A percentile compares a stretch with the other conserved stretches of the same genome.
Conservation (phyloP, 2,888 invertebrate species). For the Mimachlamys varia region DNA sequence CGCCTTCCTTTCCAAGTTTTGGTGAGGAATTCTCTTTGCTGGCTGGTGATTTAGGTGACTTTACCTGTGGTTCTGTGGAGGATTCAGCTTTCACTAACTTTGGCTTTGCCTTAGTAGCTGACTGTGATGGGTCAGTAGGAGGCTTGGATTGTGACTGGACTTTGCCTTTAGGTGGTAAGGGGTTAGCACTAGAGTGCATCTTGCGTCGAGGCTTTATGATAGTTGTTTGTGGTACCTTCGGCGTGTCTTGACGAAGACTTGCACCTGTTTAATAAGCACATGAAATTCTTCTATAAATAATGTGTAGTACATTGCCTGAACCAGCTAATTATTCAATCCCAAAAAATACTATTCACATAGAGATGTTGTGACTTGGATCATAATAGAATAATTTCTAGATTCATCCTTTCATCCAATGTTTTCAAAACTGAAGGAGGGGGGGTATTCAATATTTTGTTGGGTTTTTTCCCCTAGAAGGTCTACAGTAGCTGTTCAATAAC, state of each 20-base stretch:
- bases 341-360: too few relatives aligned
- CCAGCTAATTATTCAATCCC: not conserved
- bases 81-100: not conserved
- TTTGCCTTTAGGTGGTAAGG: slow-evolving; percentile 17
- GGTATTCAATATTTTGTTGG: too few relatives aligned
- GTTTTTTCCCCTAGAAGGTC: too few relatives aligned
- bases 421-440: too few relatives aligned
- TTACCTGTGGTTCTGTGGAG: not conserved
- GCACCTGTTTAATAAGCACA: not conserved
- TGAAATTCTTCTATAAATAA: not conserved
- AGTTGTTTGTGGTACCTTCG: slow-evolving; percentile 1
- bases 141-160: not conserved
- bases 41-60: slow-evolving; percentile 7
- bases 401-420: too few relatives aligned
- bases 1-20: not conserved
- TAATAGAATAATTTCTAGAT: too few relatives aligned
- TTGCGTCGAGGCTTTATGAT: not conserved
- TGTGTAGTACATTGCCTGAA: not conserved
- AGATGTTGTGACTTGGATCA: slow-evolving; percentile 5
- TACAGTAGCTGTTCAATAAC: too few relatives aligned
- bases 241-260: slow-evolving; percentile 24
- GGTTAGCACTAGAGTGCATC: not conserved
- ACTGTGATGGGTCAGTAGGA: not conserved
- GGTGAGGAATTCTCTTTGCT: slow-evolving; percentile 7
- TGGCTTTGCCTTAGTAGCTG: not conserved